Percentiles rank a stretch among this genome's conserved stretches.
phyloP scores from a whole-genome alignment of 2,797 vertebrate genomes.

The Typhlichthys subterraneus region DNA sequence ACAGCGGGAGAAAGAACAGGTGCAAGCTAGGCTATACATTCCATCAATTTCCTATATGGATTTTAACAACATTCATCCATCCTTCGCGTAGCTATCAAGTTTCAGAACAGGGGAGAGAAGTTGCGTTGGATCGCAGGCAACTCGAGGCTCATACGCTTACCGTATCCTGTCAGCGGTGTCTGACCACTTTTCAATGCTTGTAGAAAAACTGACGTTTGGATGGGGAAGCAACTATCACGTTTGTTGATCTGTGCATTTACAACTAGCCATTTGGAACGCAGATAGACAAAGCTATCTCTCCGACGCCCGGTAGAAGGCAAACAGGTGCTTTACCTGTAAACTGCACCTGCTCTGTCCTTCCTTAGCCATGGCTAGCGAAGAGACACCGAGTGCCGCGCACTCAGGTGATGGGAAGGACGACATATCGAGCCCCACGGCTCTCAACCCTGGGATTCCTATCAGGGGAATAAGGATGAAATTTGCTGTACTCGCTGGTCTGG shows the following conservation, averaged over 20 bases:
- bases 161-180: constrained; percentile 9
- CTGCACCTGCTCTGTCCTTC: constrained; percentile 62
- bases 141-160: constrained; percentile 25
- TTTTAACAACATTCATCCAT: constrained; percentile 50
- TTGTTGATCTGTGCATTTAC: constrained; percentile 41
- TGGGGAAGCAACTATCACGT: constrained; percentile 53
- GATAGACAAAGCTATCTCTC: constrained; percentile 27
- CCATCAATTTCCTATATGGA: constrained; percentile 25
- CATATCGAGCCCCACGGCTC: constrained; percentile 60
- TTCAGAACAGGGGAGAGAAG: constrained; percentile 53
- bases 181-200: constrained; percentile 26
- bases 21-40: constrained; percentile 26
- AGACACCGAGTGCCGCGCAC: constrained; percentile 62
- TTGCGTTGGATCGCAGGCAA: constrained; percentile 32
- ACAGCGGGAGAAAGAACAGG: constrained; percentile 22
- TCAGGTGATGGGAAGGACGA: constrained; percentile 64
- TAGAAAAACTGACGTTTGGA: constrained; percentile 34
- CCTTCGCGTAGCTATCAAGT: constrained; percentile 66
- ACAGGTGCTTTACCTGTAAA: constrained; percentile 80
- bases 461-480: constrained; percentile 97
- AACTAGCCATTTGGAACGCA: constrained; percentile 46
- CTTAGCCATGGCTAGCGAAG: constrained; percentile 86
- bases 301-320: constrained; percentile 59
- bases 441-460: constrained; percentile 88
- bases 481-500: constrained; percentile 88